A percentile compares a stretch with the other conserved stretches of the same genome.
Conservation (phyloP, 2,888 invertebrate genomes). For the Dynastes tityus region DNA sequence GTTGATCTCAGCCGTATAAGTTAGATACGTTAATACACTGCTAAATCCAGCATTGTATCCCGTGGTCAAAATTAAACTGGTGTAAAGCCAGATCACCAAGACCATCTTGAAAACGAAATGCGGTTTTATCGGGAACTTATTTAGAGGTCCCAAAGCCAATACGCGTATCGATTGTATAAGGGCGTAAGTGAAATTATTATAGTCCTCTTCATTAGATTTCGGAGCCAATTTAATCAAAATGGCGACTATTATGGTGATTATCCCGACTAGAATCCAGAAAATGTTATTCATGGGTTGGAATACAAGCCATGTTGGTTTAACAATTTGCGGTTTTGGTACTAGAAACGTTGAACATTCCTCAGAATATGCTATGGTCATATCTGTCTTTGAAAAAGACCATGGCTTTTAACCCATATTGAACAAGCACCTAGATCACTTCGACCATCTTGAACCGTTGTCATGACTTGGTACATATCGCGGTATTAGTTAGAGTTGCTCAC, state of each 20-base stretch:
- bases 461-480: constrained; percentile 9
- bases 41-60: constrained; percentile 56
- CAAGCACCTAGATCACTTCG: constrained; percentile 31
- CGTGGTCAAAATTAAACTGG: constrained; percentile 50
- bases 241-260: constrained; percentile 7
- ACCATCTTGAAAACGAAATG: constrained; percentile 48
- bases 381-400: neutral
- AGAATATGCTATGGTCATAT: constrained; percentile 25
- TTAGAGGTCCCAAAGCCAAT: constrained; percentile 28
- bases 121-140: constrained; percentile 21
- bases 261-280: constrained; percentile 23
- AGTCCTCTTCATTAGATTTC: neutral
- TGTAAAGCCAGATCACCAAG: constrained; percentile 50
- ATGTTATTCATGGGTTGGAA: constrained; percentile 50
- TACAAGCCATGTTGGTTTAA: constrained; percentile 52
- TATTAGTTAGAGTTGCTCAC: constrained; percentile 21
- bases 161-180: constrained; percentile 24
- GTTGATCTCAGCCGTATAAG: constrained; percentile 44
- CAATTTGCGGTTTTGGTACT: constrained; percentile 55
- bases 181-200: neutral
- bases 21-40: constrained; percentile 53
- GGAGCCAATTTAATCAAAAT: constrained; percentile 19
- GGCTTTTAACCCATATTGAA: constrained; percentile 27
- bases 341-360: constrained; percentile 55
- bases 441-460: constrained; percentile 4